A percentile compares a stretch with the other conserved stretches of the same genome.
phyloP scores from a whole-genome alignment of 37 sponge, comb jelly and placozoan genomes.

The Cladorhizidae sp. region DNA sequence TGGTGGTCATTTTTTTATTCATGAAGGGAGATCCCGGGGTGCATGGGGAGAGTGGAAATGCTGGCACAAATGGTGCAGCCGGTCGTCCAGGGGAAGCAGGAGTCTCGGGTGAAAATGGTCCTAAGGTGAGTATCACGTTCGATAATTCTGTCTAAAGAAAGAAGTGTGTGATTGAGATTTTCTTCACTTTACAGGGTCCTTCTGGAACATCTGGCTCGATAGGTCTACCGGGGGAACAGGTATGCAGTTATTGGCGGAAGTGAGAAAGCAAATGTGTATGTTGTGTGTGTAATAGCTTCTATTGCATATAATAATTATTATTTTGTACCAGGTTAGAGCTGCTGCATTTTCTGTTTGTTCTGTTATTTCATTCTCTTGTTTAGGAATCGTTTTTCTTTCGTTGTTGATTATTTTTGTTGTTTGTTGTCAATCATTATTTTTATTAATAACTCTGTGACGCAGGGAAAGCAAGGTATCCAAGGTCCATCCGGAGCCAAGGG shows the following conservation, averaged over 20 bases:
- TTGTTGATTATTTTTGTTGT: neutral
- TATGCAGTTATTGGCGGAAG: neutral
- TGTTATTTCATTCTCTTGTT: no score
- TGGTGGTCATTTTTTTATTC: neutral
- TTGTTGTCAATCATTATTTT: no score
- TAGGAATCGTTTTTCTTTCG: no score
- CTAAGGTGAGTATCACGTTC: constrained; percentile 9
- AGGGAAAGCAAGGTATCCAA: constrained; percentile 32
- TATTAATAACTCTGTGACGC: no score
- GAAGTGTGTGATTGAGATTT: neutral
- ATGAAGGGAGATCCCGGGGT: constrained; percentile 60
- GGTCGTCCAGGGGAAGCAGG: constrained; percentile 61
- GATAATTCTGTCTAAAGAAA: no score
- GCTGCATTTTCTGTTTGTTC: no score
- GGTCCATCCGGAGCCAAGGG: constrained; percentile 41
- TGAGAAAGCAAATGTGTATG: no score
- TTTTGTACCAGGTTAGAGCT: no score
- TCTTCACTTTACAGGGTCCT: neutral
- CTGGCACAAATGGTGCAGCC: constrained; percentile 36
- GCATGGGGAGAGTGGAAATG: constrained; percentile 38
- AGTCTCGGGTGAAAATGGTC: constrained; percentile 42
- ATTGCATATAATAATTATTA: no score
- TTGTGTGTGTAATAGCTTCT: no score
- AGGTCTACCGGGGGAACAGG: constrained; percentile 25
- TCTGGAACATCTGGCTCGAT: neutral